These are phyloP conservation scores for Perognathus longimembris DNA, from an alignment of 2,113 vertebrate genomes.

Conservation along the genomic window DNA sequence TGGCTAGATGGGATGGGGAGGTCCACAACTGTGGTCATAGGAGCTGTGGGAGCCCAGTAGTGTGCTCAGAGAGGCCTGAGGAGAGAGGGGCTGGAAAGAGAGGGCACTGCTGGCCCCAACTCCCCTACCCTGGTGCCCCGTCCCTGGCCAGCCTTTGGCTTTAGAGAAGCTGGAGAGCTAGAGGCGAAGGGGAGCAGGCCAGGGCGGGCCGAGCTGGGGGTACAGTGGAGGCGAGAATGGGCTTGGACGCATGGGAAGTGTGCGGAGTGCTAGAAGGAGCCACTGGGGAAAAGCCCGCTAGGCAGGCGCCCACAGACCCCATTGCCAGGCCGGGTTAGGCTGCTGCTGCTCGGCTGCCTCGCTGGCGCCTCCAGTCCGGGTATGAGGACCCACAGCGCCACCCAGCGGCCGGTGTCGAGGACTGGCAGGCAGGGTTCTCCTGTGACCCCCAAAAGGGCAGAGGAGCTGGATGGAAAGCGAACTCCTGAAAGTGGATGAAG, in stretches of 20 bases:
- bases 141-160: neutral
- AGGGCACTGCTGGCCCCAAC: neutral
- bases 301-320: neutral
- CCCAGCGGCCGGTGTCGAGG: slow-evolving; percentile 53
- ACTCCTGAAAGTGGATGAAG: neutral
- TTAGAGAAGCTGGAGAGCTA: neutral
- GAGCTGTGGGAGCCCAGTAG: neutral
- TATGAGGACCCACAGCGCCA: slow-evolving; percentile 80
- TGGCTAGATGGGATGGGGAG: neutral
- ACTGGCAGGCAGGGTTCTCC: slow-evolving; percentile 56
- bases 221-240: neutral
- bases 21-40: neutral
- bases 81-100: neutral
- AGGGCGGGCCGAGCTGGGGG: neutral
- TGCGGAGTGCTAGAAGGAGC: neutral
- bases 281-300: neutral
- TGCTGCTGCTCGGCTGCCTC: slow-evolving; percentile 4
- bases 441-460: neutral
- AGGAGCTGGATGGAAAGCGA: neutral
- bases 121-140: neutral
- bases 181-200: slow-evolving; percentile 5
- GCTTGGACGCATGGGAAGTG: neutral
- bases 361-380: slow-evolving; percentile 49
- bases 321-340: neutral
- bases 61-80: neutral